Evolutionary conservation across 2,888 invertebrate genomes (phyloP), one percentile per base, ranked within the genome.

Genomic region (Tiliacea aurago): DNA sequence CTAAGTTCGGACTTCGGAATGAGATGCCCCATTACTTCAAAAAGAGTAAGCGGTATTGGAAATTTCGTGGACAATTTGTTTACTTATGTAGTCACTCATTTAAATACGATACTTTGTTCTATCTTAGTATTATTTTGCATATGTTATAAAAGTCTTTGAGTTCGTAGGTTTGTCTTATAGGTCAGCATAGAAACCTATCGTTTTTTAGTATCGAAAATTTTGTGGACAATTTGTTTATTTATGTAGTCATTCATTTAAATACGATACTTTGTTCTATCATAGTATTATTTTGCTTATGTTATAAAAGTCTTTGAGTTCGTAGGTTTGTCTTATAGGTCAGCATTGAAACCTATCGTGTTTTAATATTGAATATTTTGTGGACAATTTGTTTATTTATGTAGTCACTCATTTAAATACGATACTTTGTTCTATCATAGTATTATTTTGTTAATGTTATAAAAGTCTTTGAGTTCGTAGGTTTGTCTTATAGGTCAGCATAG

Each of bases 1-100:
- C 81, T 75, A 79, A 84, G 23, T 73, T 74, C 13, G 43, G 10
- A 84, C n/a, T 73, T 74, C 10, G 43, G 10, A 74, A 66, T 65
- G 28, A 61, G 64, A 69, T 55, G 74, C 68, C 56, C 69, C 75
- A 72, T 81, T 86, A 67, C 70, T 62, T 65, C n/a, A 18, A 59
- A 49, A 70, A 82, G 63, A 65, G 59, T 9, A 18, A 28, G 49
- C 59, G 37, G 41, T 73, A 51, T 74, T 43, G 28, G 11, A 10
- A 76, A 23, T 65, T 56, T 68, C 61, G 43, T 28, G 58, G 47
- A 41, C 55, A 43, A 78, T 83, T 83, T 76, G 41, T 78, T 67
- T 76, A 62, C 63, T 51, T 67, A 58, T 56, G 51, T 23, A 23
- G 9, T 5, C 43, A 45, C 23, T 56, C 7, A 37, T 73, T 76